These are phyloP conservation scores for Heliothis peltigera DNA, from an alignment of 2,888 invertebrate genomes.

Conservation along the genomic window DNA sequence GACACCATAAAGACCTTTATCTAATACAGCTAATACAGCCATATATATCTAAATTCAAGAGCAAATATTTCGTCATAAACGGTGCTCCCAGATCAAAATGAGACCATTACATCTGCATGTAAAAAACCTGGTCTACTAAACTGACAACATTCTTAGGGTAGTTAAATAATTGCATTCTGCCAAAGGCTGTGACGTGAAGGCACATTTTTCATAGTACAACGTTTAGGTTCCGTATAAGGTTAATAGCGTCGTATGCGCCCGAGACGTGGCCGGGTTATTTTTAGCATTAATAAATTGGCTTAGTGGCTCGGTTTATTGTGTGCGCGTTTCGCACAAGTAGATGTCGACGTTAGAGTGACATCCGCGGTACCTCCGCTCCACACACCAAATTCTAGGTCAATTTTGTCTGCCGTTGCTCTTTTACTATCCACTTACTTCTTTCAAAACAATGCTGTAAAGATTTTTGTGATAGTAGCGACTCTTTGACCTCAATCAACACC, in stretches of 20 bases:
- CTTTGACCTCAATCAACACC: conserved; percentile 36
- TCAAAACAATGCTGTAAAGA: conserved; percentile 63
- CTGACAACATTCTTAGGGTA: conserved; percentile 68
- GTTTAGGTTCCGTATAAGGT: conserved; percentile 84
- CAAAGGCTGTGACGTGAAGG: conserved; percentile 66
- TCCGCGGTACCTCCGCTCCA: conserved; percentile 66
- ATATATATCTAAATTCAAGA: conserved; percentile 68
- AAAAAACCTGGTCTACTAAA: conserved; percentile 65
- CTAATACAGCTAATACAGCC: conserved; percentile 60
- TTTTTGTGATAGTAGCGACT: conserved; percentile 32
- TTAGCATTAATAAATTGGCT: conserved; percentile 90
- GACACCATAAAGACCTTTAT: conserved; percentile 66
- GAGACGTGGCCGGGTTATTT: conserved; percentile 87
- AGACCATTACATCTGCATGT: conserved; percentile 61
- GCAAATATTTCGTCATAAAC: conserved; percentile 63
- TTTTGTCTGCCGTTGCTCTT: conserved; percentile 70
- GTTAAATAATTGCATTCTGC: conserved; percentile 74
- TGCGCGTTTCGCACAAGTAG: conserved; percentile 83
- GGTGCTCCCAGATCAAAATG: conserved; percentile 56
- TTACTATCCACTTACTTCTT: conserved; percentile 65
- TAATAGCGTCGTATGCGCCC: conserved; percentile 85
- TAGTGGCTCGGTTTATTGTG: conserved; percentile 87
- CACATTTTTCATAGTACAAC: conserved; percentile 73
- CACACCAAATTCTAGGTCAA: conserved; percentile 73
- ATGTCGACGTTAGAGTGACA: conserved; percentile 70